These are phyloP conservation scores for Idaea aversata DNA, from an alignment of 2,888 invertebrate genomes.

Conservation along the genomic window DNA sequence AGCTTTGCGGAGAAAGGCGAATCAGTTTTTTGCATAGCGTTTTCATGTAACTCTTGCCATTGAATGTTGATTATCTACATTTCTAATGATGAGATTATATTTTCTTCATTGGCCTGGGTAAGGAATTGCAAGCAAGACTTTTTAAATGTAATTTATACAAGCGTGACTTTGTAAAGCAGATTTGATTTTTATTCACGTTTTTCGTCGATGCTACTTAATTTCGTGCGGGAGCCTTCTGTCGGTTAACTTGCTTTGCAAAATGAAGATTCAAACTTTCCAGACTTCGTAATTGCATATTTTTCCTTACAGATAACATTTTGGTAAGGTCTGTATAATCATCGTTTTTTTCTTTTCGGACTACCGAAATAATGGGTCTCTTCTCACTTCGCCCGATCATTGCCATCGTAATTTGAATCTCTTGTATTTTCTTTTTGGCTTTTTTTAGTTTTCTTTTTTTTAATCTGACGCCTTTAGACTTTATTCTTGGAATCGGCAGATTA, in stretches of 20 bases:
- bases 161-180: not conserved
- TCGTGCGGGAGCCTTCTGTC: not conserved
- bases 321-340: conserved; percentile 43
- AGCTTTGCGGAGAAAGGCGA: not conserved
- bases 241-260: not conserved
- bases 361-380: conserved; percentile 59
- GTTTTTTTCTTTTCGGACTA: conserved; percentile 50
- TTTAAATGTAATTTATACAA: not conserved
- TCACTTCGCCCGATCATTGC: conserved; percentile 54
- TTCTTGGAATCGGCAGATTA: conserved; percentile 18
- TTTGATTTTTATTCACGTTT: not conserved
- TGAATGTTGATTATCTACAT: not conserved
- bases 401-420: conserved; percentile 53
- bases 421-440: conserved; percentile 30
- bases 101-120: not conserved
- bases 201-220: not conserved
- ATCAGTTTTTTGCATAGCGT: not conserved
- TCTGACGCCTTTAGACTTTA: conserved; percentile 18
- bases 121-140: not conserved
- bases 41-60: not conserved
- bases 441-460: conserved; percentile 38
- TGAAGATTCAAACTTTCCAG: conserved; percentile 4
- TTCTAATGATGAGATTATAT: not conserved
- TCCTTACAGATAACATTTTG: conserved; percentile 47
- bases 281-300: conserved; percentile 27